These are phyloP conservation scores for Colletes collaris DNA, from an alignment of 2,888 invertebrate species.

Conservation along the genomic window DNA sequence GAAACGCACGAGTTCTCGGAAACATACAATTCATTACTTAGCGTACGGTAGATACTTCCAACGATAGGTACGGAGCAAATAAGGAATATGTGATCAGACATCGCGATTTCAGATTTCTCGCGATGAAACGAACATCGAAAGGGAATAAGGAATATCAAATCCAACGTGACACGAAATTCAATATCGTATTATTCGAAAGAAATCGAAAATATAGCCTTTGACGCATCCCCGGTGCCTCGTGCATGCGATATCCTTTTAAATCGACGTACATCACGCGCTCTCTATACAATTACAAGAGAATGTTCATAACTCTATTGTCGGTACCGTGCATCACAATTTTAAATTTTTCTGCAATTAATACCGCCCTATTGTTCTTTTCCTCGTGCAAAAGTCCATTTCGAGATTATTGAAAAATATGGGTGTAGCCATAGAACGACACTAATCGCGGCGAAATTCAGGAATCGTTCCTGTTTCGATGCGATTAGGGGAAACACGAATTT, in stretches of 20 bases:
- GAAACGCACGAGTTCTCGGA: no score
- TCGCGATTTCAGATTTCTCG: slow-evolving; percentile 14
- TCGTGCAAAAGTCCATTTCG: neutral
- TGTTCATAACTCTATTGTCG: slow-evolving; percentile 27
- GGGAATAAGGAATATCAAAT: slow-evolving; percentile 32
- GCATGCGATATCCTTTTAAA: slow-evolving; percentile 15
- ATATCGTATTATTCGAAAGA: slow-evolving; percentile 45
- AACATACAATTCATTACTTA: neutral
- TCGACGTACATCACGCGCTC: neutral
- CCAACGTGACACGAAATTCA: slow-evolving; percentile 40
- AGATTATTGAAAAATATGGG: no score
- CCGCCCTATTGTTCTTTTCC: no score
- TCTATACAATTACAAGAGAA: slow-evolving; percentile 16
- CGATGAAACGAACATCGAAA: slow-evolving; percentile 18
- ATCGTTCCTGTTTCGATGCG: slow-evolving; percentile 1
- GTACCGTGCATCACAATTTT: neutral
- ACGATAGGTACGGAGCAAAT: neutral
- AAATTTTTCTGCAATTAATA: neutral
- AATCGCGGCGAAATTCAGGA: neutral
- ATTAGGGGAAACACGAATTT: slow-evolving; percentile 17
- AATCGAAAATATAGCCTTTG: slow-evolving; percentile 40
- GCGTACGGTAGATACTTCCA: neutral
- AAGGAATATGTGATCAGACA: slow-evolving; percentile 12
- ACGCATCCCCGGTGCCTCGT: slow-evolving; percentile 5
- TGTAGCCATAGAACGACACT: neutral